Conservation (phyloP, 2,113 vertebrate species). For the Cinclus mexicanus region DNA sequence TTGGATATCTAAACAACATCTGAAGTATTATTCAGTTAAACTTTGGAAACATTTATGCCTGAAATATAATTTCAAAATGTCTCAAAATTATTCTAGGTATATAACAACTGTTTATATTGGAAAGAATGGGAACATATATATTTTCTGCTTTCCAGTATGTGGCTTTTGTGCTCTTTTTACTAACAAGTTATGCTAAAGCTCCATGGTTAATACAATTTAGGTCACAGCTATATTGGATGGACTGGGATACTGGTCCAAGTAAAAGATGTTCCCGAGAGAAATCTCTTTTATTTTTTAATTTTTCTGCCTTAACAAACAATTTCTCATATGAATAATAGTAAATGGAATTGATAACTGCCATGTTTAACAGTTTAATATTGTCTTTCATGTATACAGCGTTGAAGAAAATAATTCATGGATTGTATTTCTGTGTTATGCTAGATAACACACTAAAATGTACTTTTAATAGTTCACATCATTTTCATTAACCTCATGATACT, state of each 20-base stretch:
- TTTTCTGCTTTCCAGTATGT: not conserved
- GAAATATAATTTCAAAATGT: not conserved
- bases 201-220: not conserved
- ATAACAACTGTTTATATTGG: not conserved
- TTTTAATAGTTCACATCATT: not conserved
- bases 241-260: not conserved
- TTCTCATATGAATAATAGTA: not conserved
- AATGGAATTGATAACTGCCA: not conserved
- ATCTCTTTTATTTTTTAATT: not conserved
- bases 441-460: not conserved
- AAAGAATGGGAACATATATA: not conserved
- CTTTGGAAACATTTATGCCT: not conserved
- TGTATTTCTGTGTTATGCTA: not conserved
- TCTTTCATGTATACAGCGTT: not conserved
- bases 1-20: not conserved
- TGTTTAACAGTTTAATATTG: not conserved
- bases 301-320: not conserved
- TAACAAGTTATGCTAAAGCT: not conserved
- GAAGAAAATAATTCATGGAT: not conserved
- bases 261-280: not conserved
- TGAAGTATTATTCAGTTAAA: not conserved
- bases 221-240: accelerated
- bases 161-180: not conserved
- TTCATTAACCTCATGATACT: slow-evolving; percentile 16
- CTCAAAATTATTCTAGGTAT: not conserved